Conservation (phyloP, 1,140 invertebrate species). For the Orussus abietinus region DNA sequence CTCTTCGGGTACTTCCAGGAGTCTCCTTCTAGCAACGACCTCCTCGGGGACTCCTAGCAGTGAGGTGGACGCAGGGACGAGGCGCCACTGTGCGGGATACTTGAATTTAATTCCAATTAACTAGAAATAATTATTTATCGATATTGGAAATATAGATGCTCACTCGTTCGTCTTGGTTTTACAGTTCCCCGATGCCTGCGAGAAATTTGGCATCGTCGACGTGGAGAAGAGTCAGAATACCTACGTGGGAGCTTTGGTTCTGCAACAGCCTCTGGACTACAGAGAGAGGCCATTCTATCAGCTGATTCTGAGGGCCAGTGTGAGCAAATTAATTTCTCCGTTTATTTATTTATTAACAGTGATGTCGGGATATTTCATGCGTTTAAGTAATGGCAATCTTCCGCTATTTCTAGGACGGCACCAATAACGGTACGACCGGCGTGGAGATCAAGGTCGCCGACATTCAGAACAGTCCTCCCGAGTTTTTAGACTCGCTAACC, state of each 20-base stretch:
- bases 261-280: conserved; percentile 65
- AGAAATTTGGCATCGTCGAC: conserved; percentile 65
- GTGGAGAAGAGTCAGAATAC: conserved; percentile 61
- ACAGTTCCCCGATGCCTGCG: conserved; percentile 67
- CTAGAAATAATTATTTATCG: too few relatives aligned
- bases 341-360: neutral
- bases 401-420: conserved; percentile 66
- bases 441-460: conserved; percentile 77
- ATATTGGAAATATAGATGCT: conserved; percentile 20
- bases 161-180: conserved; percentile 29
- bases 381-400: conserved; percentile 1
- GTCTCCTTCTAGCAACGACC: too few relatives aligned
- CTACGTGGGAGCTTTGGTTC: conserved; percentile 63
- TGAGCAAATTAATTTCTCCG: conserved; percentile 52
- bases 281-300: conserved; percentile 72
- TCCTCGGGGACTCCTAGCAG: too few relatives aligned
- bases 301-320: conserved; percentile 65
- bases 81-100: too few relatives aligned
- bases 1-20: too few relatives aligned
- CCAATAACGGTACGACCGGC: conserved; percentile 65
- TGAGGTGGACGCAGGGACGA: too few relatives aligned
- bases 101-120: too few relatives aligned
- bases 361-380: conserved; percentile 7
- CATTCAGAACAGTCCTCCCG: conserved; percentile 77
- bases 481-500: conserved; percentile 75